A percentile compares a stretch with the other conserved stretches of the same genome.
These are phyloP conservation scores for Tupaia chinensis DNA, from an alignment of 2,113 vertebrate species.

Conservation along the genomic window DNA sequence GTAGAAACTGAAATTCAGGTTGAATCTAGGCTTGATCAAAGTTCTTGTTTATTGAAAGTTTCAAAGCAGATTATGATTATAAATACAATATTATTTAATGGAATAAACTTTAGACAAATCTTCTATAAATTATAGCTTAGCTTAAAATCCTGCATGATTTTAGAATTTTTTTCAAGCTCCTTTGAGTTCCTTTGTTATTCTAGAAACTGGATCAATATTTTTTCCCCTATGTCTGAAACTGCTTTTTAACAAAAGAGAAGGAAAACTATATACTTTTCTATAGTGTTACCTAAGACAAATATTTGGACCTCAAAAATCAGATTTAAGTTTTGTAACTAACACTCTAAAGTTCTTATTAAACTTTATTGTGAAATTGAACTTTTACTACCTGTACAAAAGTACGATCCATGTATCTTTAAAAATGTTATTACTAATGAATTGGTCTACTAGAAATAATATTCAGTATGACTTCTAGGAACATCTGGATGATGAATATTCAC, in stretches of 20 bases:
- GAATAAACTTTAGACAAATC: not conserved
- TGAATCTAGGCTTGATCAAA: not conserved
- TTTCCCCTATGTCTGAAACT: not conserved
- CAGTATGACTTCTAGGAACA: not conserved
- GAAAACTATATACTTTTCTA: not conserved
- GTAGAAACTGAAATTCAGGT: not conserved
- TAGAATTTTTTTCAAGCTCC: not conserved
- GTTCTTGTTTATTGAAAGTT: not conserved
- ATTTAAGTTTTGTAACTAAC: not conserved
- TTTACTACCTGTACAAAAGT: not conserved
- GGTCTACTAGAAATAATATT: not conserved
- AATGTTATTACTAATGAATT: not conserved
- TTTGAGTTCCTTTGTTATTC: not conserved
- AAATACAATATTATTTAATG: not conserved
- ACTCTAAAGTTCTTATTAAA: not conserved
- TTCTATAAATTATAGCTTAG: not conserved
- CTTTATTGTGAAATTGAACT: not conserved
- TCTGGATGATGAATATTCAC: not conserved
- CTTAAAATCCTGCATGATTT: not conserved
- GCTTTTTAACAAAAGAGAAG: not conserved
- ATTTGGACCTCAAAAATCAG: conserved; percentile 18
- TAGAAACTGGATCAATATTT: conserved; percentile 55
- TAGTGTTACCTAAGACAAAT: not conserved
- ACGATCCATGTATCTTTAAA: not conserved
- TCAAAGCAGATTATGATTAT: not conserved